A percentile compares a stretch with the other conserved stretches of the same genome.
Evolutionary conservation across 2,888 invertebrate genomes (phyloP).

Genomic region (Smittia aterrima): DNA sequence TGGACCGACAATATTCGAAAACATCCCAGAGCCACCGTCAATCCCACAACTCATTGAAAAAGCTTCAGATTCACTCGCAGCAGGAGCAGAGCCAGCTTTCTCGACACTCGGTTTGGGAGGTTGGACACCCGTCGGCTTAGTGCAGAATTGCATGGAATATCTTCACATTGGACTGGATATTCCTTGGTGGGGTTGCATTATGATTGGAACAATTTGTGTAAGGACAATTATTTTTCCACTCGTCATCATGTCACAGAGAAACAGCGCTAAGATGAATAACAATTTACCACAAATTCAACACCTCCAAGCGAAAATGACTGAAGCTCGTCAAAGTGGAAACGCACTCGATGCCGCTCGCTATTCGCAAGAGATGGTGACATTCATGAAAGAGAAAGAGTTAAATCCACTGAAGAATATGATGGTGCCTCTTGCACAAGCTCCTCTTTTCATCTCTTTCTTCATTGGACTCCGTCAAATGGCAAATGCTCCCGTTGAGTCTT

Average conservation of each 20-base stretch:
- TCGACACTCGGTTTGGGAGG: constrained; percentile 79
- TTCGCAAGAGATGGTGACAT: constrained; percentile 73
- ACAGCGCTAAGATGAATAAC: constrained; percentile 77
- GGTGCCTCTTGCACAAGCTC: constrained; percentile 77
- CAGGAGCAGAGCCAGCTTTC: constrained; percentile 71
- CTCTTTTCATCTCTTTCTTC: constrained; percentile 90
- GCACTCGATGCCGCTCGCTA: constrained; percentile 71
- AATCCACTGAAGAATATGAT: constrained; percentile 78
- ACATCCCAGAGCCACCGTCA: constrained; percentile 50
- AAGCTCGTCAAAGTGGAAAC: constrained; percentile 83
- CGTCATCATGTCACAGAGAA: constrained; percentile 77
- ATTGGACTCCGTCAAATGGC: constrained; percentile 85
- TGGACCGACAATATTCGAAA: constrained; percentile 42
- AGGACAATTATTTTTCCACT: constrained; percentile 79
- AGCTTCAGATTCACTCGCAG: constrained; percentile 52
- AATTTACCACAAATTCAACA: constrained; percentile 81
- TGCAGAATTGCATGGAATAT: constrained; percentile 78
- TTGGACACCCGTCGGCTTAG: constrained; percentile 76
- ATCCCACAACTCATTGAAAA: constrained; percentile 46
- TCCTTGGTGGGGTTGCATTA: constrained; percentile 93
- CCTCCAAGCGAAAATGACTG: constrained; percentile 79
- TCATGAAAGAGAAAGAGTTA: constrained; percentile 78
- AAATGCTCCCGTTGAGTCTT: constrained; percentile 84
- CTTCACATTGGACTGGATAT: constrained; percentile 76
- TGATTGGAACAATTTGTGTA: constrained; percentile 74